Base-by-base conservation (phyloP, 2,113 vertebrate species). In the Pavo muticus region DNA sequence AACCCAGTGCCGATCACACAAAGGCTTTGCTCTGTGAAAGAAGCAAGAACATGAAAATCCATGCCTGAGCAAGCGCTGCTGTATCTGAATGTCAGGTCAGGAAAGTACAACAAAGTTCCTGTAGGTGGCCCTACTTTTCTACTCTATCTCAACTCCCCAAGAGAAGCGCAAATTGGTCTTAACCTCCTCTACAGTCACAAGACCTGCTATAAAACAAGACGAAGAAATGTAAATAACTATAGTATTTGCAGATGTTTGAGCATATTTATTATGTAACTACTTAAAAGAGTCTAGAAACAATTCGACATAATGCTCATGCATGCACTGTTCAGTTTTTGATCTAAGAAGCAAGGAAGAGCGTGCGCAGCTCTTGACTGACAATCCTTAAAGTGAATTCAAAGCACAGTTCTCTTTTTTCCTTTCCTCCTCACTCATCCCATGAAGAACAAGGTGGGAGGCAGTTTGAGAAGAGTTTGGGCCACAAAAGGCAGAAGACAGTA, bases 291-390 rank as follows among this genome's bases (percentile, higher is more conserved):
- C 59, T 54, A 69, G n/a, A 65, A 95, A 85, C 40, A 80, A 45
- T 65, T 30, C 63, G 47, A 11, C 20, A 35, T 2, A 54, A 14
- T 20, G 20, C 35, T 29, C 68, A 70, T 2, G 47, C 0, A 0
- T 2, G 6, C 0, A 8, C 8, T n/a, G 32, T 39, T 82, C 56
- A 9, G 1, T 2, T 90, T 76, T 50, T 74, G 16, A 56, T 60
- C 39, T 32, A 9, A 80, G 59, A 9, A 69, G 16, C 1, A 6
- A 23, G 30, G 42, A 48, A 30, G 69, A 74, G 48, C 44, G 48
- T 44, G 48, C 6, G 35, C 2, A 24, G 61, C 23, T 85, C 11
- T 50, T 0, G 0, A 25, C 65, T 67, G 37, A 12, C 44, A 89
- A 39, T 52, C 85, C 29, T 48, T 70, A 45, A 45, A 59, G 12